Conservation (phyloP, 2,797 vertebrate genomes). For the Uromys caudimaculatus region DNA sequence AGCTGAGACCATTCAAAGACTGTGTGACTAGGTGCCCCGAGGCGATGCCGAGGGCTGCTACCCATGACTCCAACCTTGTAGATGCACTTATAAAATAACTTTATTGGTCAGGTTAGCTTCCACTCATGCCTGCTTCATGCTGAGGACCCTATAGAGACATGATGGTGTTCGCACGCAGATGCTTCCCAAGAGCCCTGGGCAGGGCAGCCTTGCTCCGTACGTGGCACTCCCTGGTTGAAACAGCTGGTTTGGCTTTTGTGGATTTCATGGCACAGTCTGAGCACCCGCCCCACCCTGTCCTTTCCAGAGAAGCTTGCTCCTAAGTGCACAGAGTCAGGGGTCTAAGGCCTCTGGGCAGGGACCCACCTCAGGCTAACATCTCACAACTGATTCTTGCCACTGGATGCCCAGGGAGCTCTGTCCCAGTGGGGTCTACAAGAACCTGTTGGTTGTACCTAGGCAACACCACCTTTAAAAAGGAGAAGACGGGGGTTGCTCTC, state of each 20-base stretch:
- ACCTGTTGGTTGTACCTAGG: not conserved
- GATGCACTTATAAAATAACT: constrained; percentile 83
- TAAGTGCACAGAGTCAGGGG: not conserved
- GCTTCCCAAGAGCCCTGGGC: constrained; percentile 62
- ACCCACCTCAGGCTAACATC: not conserved
- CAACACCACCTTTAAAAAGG: not conserved
- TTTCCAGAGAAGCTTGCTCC: not conserved
- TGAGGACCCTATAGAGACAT: constrained; percentile 78
- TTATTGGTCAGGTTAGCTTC: constrained; percentile 84
- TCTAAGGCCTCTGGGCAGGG: not conserved
- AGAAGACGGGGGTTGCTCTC: not conserved
- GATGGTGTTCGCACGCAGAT: constrained; percentile 81
- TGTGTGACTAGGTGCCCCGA: not conserved
- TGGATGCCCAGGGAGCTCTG: not conserved
- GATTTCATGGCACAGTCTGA: constrained; percentile 60
- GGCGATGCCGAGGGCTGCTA: not conserved
- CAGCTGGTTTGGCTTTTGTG: constrained; percentile 71
- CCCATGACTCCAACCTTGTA: constrained; percentile 12
- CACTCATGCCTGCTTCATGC: constrained; percentile 78
- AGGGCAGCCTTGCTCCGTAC: constrained; percentile 22
- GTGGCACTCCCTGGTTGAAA: constrained; percentile 67
- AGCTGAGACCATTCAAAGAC: not conserved
- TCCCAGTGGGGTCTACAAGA: not conserved
- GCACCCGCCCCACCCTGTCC: not conserved
- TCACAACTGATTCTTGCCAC: not conserved